Base-by-base conservation (phyloP, 2,113 vertebrate genomes). In the Antechinus flavipes region DNA sequence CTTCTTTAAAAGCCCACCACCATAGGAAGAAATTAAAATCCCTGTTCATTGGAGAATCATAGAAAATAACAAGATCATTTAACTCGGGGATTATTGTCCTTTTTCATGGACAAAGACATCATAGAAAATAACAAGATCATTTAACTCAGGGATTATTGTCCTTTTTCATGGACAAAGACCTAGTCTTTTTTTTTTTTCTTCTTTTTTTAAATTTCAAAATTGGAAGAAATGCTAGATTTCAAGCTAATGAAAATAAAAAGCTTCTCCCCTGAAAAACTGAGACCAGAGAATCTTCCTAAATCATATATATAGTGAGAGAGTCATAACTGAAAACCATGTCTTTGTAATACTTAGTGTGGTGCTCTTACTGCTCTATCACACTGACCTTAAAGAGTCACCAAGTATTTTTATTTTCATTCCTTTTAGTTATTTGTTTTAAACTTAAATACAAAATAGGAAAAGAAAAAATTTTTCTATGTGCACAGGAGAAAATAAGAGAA, bases 1-100 rank as follows among this genome's bases (percentile, higher is more conserved):
- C 6, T 96, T 92, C n/a, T 94, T 94, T 54, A 27, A 42, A 91
- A 49, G 54, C 91, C 23, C 6, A 54, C 76, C 92, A 53, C 12
- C 35, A 1, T 2, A 42, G n/a, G n/a, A 42, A 84, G 68, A 42
- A 42, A 84, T 84, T 22, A 42, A 84, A 84, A 84, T 84, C 19
- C 35, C 68, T 23, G 16, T 84, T 84, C n/a, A 22, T 42, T 42
- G n/a, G 68, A 22, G 19, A 19, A 84, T 19, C n/a, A 84, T 84
- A 42, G 68, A 84, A 84, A 84, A 84, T 42, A 84, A 22, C 68
- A 84, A 22, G 16, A 23, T 42, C 68, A 84, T 42, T 23, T 84
- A 84, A 22, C 7, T 4, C 6, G 42, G 68, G 19, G 19, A 84
- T 42, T 8, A n/a, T 22, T 42, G 23, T 42, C 5, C 19, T 84